phyloP scores from a whole-genome alignment of 2,888 invertebrate genomes.

The Amphiduros pacificus region DNA sequence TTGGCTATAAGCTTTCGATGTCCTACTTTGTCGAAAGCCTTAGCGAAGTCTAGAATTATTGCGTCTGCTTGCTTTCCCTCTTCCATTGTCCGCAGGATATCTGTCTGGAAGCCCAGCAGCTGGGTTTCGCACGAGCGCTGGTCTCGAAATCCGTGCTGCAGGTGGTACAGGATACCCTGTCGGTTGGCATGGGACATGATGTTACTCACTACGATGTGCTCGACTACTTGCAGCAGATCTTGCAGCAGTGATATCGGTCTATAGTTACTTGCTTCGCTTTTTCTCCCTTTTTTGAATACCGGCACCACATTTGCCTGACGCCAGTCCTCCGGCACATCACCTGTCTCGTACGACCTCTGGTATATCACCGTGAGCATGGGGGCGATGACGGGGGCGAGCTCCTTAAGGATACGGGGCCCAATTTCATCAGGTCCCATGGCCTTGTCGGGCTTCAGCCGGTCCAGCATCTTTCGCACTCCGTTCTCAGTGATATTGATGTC shows the following conservation, averaged over 20 bases:
- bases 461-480: not conserved
- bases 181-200: not conserved
- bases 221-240: no score
- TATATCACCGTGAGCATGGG: not conserved
- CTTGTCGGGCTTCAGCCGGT: not conserved
- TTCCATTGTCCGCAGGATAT: not conserved
- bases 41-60: not conserved
- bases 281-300: constrained; percentile 1
- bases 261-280: not conserved
- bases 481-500: not conserved
- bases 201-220: not conserved
- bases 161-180: not conserved
- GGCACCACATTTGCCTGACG: not conserved
- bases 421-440: not conserved
- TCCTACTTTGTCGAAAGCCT: not conserved
- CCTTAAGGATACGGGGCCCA: not conserved
- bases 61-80: not conserved
- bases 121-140: constrained; percentile 1
- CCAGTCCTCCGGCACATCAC: not conserved
- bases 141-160: not conserved
- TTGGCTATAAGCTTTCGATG: not conserved
- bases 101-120: not conserved
- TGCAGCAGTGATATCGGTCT: no score
- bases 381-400: not conserved
- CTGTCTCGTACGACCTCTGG: not conserved